These are phyloP conservation scores for Hydropotes inermis DNA, from an alignment of 2,113 vertebrate genomes.

Conservation along the genomic window DNA sequence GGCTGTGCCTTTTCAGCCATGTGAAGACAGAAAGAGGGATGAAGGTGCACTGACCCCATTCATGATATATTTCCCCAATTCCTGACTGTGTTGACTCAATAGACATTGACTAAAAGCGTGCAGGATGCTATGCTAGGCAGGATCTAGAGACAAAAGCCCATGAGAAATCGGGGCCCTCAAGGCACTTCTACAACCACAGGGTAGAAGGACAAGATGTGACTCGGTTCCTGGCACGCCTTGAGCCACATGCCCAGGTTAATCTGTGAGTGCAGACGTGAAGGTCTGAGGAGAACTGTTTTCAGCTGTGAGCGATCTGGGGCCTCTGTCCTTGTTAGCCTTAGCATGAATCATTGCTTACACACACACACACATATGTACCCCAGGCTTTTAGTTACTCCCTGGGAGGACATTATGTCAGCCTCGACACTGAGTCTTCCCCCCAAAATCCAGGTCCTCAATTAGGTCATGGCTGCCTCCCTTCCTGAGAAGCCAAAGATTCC, in stretches of 20 bases:
- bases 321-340: neutral
- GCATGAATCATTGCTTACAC: neutral
- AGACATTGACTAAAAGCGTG: neutral
- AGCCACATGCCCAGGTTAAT: neutral
- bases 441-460: neutral
- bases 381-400: neutral
- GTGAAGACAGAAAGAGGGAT: neutral
- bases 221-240: neutral
- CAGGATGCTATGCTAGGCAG: neutral
- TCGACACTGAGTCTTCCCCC: neutral
- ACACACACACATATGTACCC: no score
- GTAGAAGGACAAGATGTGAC: neutral
- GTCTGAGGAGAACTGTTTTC: neutral
- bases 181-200: neutral
- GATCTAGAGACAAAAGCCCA: neutral
- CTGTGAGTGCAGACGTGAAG: neutral
- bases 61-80: neutral
- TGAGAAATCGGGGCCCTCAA: neutral
- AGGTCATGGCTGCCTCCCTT: neutral
- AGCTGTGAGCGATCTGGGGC: neutral
- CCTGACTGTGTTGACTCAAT: neutral
- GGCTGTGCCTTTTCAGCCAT: neutral
- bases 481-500: neutral
- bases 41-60: neutral
- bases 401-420: neutral